Base-by-base conservation (phyloP, 1,140 invertebrate genomes). In the Frieseomelitta varia region DNA sequence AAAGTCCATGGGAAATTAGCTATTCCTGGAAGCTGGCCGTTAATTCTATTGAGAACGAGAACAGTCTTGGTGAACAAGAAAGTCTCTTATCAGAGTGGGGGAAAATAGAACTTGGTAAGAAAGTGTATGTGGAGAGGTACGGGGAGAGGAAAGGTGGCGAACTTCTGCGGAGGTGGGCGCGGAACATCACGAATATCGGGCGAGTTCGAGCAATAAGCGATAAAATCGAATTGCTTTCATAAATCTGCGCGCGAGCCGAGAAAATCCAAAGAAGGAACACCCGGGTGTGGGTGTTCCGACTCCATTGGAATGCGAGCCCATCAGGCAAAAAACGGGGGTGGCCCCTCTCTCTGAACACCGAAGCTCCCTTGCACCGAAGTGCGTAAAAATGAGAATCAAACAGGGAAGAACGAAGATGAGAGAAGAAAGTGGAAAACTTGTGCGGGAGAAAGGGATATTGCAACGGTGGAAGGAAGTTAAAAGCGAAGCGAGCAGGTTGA, bases 191-290 rank as follows among this genome's bases (percentile, higher is more conserved):
- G 86, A 88, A 85, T 86, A 86, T 88, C 85, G 85, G 85, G 63
- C 51, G 80, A 39, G 80, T 79, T 79, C 76, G 72, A 65, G 81
- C 89, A 87, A 90, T 90, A 91, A 89, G 85, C 88, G 88, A 91
- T 91, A 91, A 91, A 91, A 90, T 90, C 80, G 90, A 91, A 91
- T 91, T 84, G 85, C 85, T 67, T 51, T 79, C 81, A 85, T 91
- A 91, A 91, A 91, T 91, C 85, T 84, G 81, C 69, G 84, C 73
- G 78, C 82, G 73, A 81, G 87, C 79, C 89, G 79, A 88, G 86
- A 88, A 81, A 88, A 88, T 85, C 53, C 74, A 58, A 81, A 76
- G 61, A 53, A 79, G 77, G 51, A 30, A n/a, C 14, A 21, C 10
- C 15, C 39, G 39, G n/a, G 27, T 10, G 30, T 34, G 74, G 63